A percentile compares a stretch with the other conserved stretches of the same genome.
Conservation (phyloP, 2,113 vertebrate genomes). For the Sminthopsis crassicaudata region DNA sequence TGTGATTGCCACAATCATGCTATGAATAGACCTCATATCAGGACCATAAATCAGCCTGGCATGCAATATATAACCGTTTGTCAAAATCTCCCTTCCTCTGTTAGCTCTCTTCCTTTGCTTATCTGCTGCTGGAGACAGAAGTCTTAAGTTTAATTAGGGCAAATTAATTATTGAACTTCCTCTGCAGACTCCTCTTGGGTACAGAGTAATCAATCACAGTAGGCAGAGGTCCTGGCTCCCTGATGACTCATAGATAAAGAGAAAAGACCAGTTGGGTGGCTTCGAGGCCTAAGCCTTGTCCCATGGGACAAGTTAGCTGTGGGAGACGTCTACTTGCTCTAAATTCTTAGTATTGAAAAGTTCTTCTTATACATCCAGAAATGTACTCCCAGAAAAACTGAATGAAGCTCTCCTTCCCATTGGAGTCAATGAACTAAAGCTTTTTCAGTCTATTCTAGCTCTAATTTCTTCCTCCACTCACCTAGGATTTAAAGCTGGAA, state of each 20-base stretch:
- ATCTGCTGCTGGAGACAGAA: conserved; percentile 73
- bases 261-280: background rate
- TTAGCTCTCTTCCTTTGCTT: conserved; percentile 51
- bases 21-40: background rate
- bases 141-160: conserved; percentile 66
- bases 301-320: background rate
- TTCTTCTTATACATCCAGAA: background rate
- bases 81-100: conserved; percentile 17
- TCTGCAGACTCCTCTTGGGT: conserved; percentile 19
- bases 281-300: background rate
- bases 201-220: background rate
- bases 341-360: background rate
- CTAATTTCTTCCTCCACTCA: background rate
- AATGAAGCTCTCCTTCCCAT: background rate
- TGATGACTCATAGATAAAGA: background rate
- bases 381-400: too few relatives aligned
- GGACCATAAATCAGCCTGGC: conserved; percentile 26
- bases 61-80: conserved; percentile 29
- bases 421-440: background rate
- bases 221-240: background rate
- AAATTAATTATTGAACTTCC: conserved; percentile 76
- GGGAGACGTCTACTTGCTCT: background rate
- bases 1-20: conserved; percentile 53
- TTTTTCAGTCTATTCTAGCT: background rate
- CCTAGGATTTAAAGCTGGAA: background rate